Conservation (phyloP, 2,888 invertebrate genomes). For the Dicyrtomina minuta region DNA sequence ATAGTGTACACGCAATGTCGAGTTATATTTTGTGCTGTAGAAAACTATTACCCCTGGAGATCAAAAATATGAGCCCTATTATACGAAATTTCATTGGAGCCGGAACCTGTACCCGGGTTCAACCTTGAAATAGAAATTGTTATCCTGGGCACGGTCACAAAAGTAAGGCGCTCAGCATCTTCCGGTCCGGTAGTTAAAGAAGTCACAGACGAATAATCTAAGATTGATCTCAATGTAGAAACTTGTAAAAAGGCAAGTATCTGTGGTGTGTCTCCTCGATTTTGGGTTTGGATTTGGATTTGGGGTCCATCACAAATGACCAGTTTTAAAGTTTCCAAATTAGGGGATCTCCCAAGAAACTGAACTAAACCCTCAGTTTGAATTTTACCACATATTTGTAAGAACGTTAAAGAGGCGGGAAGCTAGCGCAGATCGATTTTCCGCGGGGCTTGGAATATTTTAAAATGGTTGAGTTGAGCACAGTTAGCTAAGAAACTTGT, state of each 20-base stretch:
- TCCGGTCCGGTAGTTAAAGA: not conserved
- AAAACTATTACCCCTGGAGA: no score
- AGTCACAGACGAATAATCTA: not conserved
- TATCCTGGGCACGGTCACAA: conserved; percentile 13
- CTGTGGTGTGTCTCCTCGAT: not conserved
- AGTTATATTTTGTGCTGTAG: no score
- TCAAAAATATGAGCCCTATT: no score
- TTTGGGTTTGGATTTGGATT: not conserved
- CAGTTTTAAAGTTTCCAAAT: not conserved
- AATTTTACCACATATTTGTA: conserved; percentile 13
- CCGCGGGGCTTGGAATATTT: not conserved
- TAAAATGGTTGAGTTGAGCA: not conserved
- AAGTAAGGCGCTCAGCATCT: not conserved
- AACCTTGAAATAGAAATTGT: no score
- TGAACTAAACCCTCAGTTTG: not conserved
- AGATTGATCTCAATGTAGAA: not conserved
- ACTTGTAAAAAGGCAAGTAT: not conserved
- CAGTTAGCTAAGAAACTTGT: conserved; percentile 9
- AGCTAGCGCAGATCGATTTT: conserved; percentile 16
- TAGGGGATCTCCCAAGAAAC: not conserved
- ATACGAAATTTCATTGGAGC: no score
- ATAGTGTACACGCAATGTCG: no score
- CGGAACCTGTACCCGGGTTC: no score
- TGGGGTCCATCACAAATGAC: conserved; percentile 3
- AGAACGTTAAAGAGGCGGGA: not conserved